Base-by-base conservation (phyloP, 2,888 invertebrate genomes). In the Chrysodeixis includens region DNA sequence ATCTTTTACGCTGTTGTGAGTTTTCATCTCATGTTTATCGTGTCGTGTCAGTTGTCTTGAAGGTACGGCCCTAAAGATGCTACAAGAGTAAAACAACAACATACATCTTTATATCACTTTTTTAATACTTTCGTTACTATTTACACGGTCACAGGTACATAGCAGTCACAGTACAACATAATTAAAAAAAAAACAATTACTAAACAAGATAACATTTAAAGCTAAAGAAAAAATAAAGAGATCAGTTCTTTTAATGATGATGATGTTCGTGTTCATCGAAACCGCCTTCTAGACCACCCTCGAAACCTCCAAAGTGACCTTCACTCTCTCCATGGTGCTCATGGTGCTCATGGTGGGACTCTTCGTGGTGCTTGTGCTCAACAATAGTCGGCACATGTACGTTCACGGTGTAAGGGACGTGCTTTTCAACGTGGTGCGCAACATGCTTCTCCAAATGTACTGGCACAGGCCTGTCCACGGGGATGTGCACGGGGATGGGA, bases 371-470 rank as follows among this genome's bases (percentile, higher is more conserved):
- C 46, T 92, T 80, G 46, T 95, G 89, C 44, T 95, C 91, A 61
- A 96, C 96, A 30, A 97, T 93, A 49, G 97, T 94, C 26, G 96
- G 96, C 35, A 97, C 96, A 3, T 96, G 96, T 61, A 97, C 96
- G 89, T 97, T 97, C 30, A 97, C 96, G 54, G 95, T 95, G 82
- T 97, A 97, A 35, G 97, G 97, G 60, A 97, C 96, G 63, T 96
- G 96, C 85, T 97, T 97, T 80, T 97, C 96, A 0, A 96, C 95
- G 10, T 95, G 95, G 81, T 96, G 96, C 0, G 97, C 96, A 40
- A 97, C 96, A 74, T 96, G 96, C 82, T 96, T 97, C 78, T 96
- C 96, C 32, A 97, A 96, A n/a, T 95, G 96, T 30, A 96, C 96
- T 54, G 94, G 96, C 81, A 93, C 95, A 69, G 94, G 97, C 88